Evolutionary conservation across 2,113 vertebrate genomes (phyloP).

Genomic region (Poecilia latipinna): DNA sequence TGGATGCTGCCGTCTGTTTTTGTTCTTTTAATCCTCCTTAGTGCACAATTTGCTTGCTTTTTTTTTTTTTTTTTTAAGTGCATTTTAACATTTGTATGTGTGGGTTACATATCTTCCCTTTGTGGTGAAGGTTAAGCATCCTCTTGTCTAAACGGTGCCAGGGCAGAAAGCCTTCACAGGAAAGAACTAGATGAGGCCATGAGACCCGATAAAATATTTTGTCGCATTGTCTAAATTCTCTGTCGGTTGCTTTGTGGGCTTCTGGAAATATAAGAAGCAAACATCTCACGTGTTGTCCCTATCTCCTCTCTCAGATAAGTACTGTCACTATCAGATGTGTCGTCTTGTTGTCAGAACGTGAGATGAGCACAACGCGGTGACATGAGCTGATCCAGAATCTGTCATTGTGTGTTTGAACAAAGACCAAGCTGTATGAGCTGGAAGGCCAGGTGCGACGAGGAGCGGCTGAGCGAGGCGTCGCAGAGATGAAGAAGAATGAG

Average conservation of each 20-base stretch:
- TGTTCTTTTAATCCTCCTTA: not conserved
- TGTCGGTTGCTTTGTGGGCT: not conserved
- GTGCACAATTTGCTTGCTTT: not conserved
- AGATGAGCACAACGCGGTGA: not conserved
- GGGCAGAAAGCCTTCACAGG: not conserved
- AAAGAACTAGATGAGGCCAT: not conserved
- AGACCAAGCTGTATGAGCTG: constrained; percentile 87
- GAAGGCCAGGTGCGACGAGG: constrained; percentile 85
- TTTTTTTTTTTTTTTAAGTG: not conserved
- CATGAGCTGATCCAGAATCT: not conserved
- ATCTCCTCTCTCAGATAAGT: not conserved
- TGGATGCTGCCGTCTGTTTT: not conserved
- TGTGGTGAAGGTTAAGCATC: not conserved
- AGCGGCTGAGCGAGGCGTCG: constrained; percentile 80
- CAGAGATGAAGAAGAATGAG: constrained; percentile 88
- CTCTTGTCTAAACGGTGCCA: not conserved
- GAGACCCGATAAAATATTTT: not conserved
- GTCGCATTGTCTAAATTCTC: not conserved
- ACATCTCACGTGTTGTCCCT: not conserved
- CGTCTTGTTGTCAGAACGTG: not conserved
- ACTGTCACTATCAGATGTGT: not conserved
- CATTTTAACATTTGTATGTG: not conserved
- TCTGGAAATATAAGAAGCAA: not conserved
- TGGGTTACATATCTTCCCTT: not conserved
- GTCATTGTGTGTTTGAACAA: not conserved